A percentile compares a stretch with the other conserved stretches of the same genome.
These are phyloP conservation scores for Oncorhynchus clarkii DNA, from an alignment of 2,113 vertebrate genomes.

Conservation along the genomic window DNA sequence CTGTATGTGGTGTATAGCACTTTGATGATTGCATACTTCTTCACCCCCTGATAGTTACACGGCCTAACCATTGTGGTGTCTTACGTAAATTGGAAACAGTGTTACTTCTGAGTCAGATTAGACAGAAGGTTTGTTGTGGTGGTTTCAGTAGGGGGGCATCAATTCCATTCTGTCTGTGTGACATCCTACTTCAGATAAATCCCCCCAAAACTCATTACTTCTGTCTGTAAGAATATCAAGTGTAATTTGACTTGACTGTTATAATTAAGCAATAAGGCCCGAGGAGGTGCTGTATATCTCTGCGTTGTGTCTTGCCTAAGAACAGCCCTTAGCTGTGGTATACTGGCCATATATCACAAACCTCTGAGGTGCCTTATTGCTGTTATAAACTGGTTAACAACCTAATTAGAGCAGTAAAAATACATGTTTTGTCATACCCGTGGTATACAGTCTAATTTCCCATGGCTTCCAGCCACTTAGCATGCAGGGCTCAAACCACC, in stretches of 20 bases:
- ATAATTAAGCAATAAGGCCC: neutral
- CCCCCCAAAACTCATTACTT: neutral
- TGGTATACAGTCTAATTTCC: too few relatives aligned
- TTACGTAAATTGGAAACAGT: neutral
- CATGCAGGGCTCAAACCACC: too few relatives aligned
- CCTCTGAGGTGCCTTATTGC: too few relatives aligned
- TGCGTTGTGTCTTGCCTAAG: too few relatives aligned
- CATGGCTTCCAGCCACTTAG: too few relatives aligned
- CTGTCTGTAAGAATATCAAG: neutral
- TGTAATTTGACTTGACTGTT: neutral
- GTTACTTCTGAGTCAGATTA: neutral
- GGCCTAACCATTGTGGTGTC: neutral
- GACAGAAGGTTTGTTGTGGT: neutral
- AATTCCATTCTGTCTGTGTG: neutral
- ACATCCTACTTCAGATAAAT: too few relatives aligned
- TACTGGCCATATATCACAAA: too few relatives aligned
- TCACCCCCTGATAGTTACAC: neutral
- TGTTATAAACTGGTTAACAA: too few relatives aligned
- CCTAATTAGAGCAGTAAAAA: too few relatives aligned
- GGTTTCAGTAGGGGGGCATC: neutral
- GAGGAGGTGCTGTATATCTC: too few relatives aligned
- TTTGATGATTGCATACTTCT: neutral
- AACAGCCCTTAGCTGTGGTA: too few relatives aligned
- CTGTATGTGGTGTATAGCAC: neutral
- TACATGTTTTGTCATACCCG: too few relatives aligned